phyloP scores from a whole-genome alignment of 2,888 invertebrate species.

The Oxycera nigricornis region DNA sequence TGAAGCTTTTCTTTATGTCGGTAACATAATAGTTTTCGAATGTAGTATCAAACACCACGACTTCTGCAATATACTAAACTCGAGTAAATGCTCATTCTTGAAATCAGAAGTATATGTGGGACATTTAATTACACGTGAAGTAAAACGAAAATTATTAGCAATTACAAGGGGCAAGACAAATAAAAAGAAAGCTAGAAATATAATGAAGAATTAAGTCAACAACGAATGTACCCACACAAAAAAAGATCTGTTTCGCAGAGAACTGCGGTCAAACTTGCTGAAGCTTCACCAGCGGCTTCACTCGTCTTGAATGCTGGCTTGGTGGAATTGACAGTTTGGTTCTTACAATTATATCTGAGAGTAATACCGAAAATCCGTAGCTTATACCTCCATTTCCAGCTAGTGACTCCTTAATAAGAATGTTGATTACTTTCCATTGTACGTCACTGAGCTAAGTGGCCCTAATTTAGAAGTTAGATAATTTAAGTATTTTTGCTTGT shows the following conservation, averaged over 20 bases:
- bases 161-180: constrained; percentile 3
- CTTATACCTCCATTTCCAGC: no score
- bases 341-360: no score
- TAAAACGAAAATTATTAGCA: not conserved
- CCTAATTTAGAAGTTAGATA: no score
- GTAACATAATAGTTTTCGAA: constrained; percentile 49
- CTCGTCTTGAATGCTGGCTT: no score
- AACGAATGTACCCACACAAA: not conserved
- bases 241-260: not conserved
- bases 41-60: constrained; percentile 45
- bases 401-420: no score
- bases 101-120: constrained; percentile 43
- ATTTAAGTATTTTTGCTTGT: no score
- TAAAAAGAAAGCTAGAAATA: not conserved
- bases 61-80: constrained; percentile 44
- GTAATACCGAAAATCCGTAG: no score
- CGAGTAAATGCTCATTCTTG: constrained; percentile 46
- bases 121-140: not conserved
- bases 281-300: no score
- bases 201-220: not conserved
- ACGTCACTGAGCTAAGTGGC: no score
- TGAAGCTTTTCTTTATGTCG: constrained; percentile 48
- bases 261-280: no score
- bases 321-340: no score
- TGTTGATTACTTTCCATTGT: no score